phyloP scores from a whole-genome alignment of 2,888 invertebrate species.

The Spodoptera picta region DNA sequence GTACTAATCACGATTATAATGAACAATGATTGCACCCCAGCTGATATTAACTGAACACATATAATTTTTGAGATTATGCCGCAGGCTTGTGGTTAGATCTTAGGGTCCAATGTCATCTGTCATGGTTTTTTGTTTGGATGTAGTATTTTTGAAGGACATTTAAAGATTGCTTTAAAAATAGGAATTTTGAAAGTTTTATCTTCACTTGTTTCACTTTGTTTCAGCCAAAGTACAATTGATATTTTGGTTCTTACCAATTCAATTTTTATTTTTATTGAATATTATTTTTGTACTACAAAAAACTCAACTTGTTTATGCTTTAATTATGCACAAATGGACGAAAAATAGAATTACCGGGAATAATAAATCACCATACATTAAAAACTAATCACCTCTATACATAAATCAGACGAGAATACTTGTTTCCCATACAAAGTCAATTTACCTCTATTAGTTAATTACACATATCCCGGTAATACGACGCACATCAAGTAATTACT shows the following conservation, averaged over 20 bases:
- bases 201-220: no score
- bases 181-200: no score
- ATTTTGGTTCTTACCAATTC: no score
- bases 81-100: slow-evolving; percentile 27
- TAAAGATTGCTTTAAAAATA: not conserved
- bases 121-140: not conserved
- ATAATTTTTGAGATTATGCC: slow-evolving; percentile 51
- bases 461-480: slow-evolving; percentile 35
- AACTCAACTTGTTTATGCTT: no score
- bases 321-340: no score
- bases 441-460: slow-evolving; percentile 51
- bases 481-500: slow-evolving; percentile 43
- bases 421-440: slow-evolving; percentile 38
- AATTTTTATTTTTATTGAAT: no score
- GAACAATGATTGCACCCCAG: slow-evolving; percentile 56
- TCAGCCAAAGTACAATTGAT: no score
- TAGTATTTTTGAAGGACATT: not conserved
- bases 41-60: slow-evolving; percentile 56
- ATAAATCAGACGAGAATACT: slow-evolving; percentile 22
- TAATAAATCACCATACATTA: slow-evolving; percentile 17
- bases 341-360: not conserved
- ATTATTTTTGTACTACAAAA: no score
- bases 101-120: slow-evolving; percentile 16
- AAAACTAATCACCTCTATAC: slow-evolving; percentile 30
- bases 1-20: slow-evolving; percentile 63